A percentile compares a stretch with the other conserved stretches of the same genome.
Conservation (phyloP, 2,113 vertebrate species). For the Megaptera novaeangliae region DNA sequence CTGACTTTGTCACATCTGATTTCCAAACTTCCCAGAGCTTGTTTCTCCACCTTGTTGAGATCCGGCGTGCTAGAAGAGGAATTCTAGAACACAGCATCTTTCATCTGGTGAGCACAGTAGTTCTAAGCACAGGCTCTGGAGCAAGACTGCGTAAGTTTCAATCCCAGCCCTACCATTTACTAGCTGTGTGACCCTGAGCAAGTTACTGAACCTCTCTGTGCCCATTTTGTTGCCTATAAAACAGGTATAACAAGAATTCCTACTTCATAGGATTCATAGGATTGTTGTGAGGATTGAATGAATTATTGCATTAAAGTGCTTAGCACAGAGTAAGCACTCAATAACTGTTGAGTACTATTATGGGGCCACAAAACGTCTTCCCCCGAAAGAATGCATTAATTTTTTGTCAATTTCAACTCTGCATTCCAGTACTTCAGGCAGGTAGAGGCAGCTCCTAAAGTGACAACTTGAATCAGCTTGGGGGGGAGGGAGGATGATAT, state of each 20-base stretch:
- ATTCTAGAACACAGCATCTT: not conserved
- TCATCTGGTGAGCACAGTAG: not conserved
- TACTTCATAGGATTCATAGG: not conserved
- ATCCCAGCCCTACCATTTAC: not conserved
- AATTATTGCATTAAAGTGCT: not conserved
- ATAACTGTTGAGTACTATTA: not conserved
- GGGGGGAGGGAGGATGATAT: accelerated
- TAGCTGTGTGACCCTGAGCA: not conserved
- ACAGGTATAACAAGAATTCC: not conserved
- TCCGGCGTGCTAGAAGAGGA: accelerated
- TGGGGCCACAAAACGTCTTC: not conserved
- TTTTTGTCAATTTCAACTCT: not conserved
- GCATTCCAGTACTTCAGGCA: not conserved
- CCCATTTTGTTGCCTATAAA: not conserved
- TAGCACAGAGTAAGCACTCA: not conserved
- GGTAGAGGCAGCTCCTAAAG: not conserved
- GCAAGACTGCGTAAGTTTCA: not conserved
- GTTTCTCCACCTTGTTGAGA: not conserved
- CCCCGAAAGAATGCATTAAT: not conserved
- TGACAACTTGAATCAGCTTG: not conserved
- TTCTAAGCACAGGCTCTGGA: not conserved
- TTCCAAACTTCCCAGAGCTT: not conserved
- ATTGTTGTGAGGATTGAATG: not conserved
- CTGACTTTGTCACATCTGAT: not conserved
- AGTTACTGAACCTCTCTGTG: not conserved